Evolutionary conservation across 2,113 vertebrate genomes (phyloP).

Genomic region (Silurus asotus): DNA sequence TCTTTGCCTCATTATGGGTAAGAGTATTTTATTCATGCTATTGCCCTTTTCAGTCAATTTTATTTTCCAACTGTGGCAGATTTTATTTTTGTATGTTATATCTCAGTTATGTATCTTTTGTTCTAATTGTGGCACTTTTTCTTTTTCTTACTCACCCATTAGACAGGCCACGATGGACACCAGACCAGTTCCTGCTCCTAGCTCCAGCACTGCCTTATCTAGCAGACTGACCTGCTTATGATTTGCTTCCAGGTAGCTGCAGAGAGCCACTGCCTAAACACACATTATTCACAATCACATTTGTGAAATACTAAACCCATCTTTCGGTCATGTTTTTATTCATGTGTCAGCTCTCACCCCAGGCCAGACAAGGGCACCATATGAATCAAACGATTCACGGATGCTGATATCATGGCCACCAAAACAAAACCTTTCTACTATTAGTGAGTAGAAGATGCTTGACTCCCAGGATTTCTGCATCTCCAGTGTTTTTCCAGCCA

Average conservation of each 20-base stretch:
- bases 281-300: slow-evolving; percentile 14
- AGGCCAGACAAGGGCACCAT: slow-evolving; percentile 73
- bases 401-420: slow-evolving; percentile 70
- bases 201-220: slow-evolving; percentile 87
- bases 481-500: slow-evolving; percentile 55
- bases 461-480: slow-evolving; percentile 62
- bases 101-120: background rate
- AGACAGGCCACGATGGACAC: slow-evolving; percentile 69
- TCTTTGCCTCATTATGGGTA: background rate
- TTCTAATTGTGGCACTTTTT: background rate
- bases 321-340: background rate
- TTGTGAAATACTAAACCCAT: background rate
- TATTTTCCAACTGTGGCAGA: background rate
- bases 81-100: background rate
- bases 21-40: background rate
- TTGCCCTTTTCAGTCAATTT: background rate
- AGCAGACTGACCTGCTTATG: slow-evolving; percentile 79
- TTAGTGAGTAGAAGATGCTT: slow-evolving; percentile 57
- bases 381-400: slow-evolving; percentile 68
- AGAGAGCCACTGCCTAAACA: slow-evolving; percentile 82
- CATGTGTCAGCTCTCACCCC: slow-evolving; percentile 58
- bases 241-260: slow-evolving; percentile 88
- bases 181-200: slow-evolving; percentile 91
- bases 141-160: slow-evolving; percentile 65
- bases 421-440: slow-evolving; percentile 66